A percentile compares a stretch with the other conserved stretches of the same genome.
phyloP scores from a whole-genome alignment of 2,797 vertebrate genomes.

The Cossypha niveicapilla region DNA sequence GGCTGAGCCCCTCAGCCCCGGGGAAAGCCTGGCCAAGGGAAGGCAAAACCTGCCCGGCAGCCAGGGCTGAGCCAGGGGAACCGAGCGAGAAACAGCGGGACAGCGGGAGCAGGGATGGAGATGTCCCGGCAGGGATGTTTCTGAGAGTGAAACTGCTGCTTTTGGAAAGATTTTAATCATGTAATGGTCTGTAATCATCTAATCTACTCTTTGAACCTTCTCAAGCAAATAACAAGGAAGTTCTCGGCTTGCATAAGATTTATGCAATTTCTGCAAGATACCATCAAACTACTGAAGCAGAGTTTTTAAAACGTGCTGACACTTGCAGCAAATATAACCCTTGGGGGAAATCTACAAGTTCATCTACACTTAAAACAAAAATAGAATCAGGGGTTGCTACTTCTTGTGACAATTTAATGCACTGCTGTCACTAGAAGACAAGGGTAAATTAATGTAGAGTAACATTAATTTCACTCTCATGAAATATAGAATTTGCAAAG shows the following conservation, averaged over 20 bases:
- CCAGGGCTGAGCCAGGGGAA: not conserved
- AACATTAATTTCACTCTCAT: not conserved
- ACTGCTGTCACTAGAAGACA: not conserved
- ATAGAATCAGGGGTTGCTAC: not conserved
- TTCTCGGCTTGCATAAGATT: not conserved
- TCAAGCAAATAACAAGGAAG: not conserved
- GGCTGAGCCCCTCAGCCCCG: not conserved
- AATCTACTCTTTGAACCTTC: not conserved
- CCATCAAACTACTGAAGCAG: not conserved
- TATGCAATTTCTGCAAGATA: not conserved
- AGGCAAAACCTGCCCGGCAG: not conserved
- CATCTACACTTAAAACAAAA: not conserved
- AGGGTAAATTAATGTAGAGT: not conserved
- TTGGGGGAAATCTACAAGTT: not conserved
- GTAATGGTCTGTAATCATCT: not conserved
- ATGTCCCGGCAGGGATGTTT: accelerated
- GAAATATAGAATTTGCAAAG: not conserved
- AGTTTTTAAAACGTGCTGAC: not conserved
- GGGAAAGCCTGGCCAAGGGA: not conserved
- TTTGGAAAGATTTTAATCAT: not conserved
- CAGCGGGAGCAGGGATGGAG: not conserved
- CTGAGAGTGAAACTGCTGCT: accelerated
- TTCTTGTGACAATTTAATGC: not conserved
- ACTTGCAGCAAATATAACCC: no score
- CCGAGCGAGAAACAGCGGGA: not conserved